Evolutionary conservation across 2,797 vertebrate genomes (phyloP), one percentile per base, ranked within the genome.

Genomic region (Oryzias sinensis): DNA sequence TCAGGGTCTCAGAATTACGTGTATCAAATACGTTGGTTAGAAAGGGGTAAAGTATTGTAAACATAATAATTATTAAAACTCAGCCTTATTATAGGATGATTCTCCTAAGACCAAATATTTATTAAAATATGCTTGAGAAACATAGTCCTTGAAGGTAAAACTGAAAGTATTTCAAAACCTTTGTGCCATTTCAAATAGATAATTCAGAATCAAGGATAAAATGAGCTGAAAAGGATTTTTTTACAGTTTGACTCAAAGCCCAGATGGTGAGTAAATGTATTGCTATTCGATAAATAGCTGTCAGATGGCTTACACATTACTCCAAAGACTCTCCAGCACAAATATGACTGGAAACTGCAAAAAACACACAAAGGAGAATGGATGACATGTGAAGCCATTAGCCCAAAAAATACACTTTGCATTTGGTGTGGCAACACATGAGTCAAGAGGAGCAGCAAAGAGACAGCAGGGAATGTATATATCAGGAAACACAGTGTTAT

Each of bases 261-360:
- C 62, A 83, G 75, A 82, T 72, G 65, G 60, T 43, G 70, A 69
- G 54, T 68, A 65, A 77, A 65, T 18, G 18, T 52, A 56, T 59
- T 56, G 59, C 49, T 13, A 29, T 77, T 74, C 80, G 70, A 81
- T 85, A 77, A 83, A 75, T 71, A 79, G 43, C 73, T 55, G 67
- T 82, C 84, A 81, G 72, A 76, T 81, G 78, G 76, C 73, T 79
- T 76, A 76, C 75, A 85, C 78, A 87, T 84, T 81, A 82, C 77
- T 61, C 68, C 43, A 14, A 49, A 70, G 63, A 59, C 53, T 74
- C 81, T 83, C 74, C 80, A 66, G 56, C 4, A 40, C 43, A 62
- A 53, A 43, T 58, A 43, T 24, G 25, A 20, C 17, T 33, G 59
- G 33, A 65, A 74, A 68, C 53, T 61, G 45, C 57, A 73, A 64